Evolutionary conservation across 2,113 vertebrate genomes (phyloP), one percentile per base, ranked within the genome.

Genomic region (Macquaria australasica): DNA sequence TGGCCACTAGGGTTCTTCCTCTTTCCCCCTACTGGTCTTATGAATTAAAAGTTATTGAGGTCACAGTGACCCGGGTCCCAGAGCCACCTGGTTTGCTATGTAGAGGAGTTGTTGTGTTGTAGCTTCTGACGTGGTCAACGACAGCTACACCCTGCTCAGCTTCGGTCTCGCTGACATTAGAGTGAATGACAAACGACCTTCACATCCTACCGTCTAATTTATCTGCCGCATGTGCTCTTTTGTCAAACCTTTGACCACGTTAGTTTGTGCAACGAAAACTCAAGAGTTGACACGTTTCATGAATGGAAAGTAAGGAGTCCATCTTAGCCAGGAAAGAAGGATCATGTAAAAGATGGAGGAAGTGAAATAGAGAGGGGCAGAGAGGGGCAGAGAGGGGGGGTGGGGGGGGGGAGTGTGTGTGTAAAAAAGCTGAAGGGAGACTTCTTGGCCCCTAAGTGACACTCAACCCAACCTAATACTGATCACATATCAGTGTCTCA

Each of bases 391-490:
- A n/a, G n/a, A n/a, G 9, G 1, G 62, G 10, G 66, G 0, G 45
- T n/a, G n/a, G n/a, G 39, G 9, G 1, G 62, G 10, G 66, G 0
- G 45, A 31, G 39, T 23, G 76, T 20, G 28, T n/a, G 69, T 59
- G 73, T 34, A 45, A 62, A 76, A 74, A 72, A 16, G 25, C 21
- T 28, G 28, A 69, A 25, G 60, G 62, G 87, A 87, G 93, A 94
- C 91, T 83, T 88, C 89, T 71, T 85, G 91, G 90, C 83, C 89
- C 89, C 93, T 73, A 3, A 48, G 83, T 83, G 91, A 79, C 85
- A 92, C 82, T 84, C 72, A 84, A 90, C 15, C 80, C 87, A 78
- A 71, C 73, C 77, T 41, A 59, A 87, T 67, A 41, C 66, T 79
- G 83, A 88, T 88, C 85, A 82, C 59, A 70, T 89, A 87, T 86